These are phyloP conservation scores for Drosophila falleni DNA, from an alignment of 2,888 invertebrate species.

Conservation along the genomic window DNA sequence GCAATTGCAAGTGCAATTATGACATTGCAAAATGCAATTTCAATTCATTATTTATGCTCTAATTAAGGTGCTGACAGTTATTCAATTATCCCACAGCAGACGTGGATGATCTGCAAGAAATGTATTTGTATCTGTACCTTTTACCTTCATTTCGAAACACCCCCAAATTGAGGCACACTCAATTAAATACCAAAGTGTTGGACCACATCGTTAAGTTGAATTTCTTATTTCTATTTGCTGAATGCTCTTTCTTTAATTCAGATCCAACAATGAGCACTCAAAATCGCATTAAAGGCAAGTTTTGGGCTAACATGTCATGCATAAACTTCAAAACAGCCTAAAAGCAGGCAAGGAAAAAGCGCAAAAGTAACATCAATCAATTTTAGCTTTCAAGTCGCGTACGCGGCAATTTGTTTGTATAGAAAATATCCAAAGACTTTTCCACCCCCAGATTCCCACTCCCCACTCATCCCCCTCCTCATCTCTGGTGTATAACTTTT, in stretches of 20 bases:
- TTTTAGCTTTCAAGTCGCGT: slow-evolving; percentile 80
- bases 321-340: slow-evolving; percentile 53
- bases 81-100: slow-evolving; percentile 68
- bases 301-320: slow-evolving; percentile 51
- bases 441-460: slow-evolving; percentile 3
- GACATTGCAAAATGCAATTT: slow-evolving; percentile 58
- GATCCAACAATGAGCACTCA: slow-evolving; percentile 76
- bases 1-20: slow-evolving; percentile 47
- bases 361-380: slow-evolving; percentile 73
- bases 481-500: slow-evolving; percentile 65
- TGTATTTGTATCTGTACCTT: background rate
- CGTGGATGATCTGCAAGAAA: slow-evolving; percentile 2
- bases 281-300: slow-evolving; percentile 75
- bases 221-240: slow-evolving; percentile 4
- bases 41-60: slow-evolving; percentile 72
- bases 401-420: slow-evolving; percentile 80
- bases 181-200: slow-evolving; percentile 67
- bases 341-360: slow-evolving; percentile 53
- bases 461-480: background rate
- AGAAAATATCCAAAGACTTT: slow-evolving; percentile 67
- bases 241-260: slow-evolving; percentile 36
- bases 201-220: slow-evolving; percentile 33
- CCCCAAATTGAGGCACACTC: slow-evolving; percentile 46
- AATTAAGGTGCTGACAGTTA: slow-evolving; percentile 77
- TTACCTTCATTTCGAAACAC: background rate